phyloP scores from a whole-genome alignment of 1,140 invertebrate species.

The Drosophila sproati region DNA sequence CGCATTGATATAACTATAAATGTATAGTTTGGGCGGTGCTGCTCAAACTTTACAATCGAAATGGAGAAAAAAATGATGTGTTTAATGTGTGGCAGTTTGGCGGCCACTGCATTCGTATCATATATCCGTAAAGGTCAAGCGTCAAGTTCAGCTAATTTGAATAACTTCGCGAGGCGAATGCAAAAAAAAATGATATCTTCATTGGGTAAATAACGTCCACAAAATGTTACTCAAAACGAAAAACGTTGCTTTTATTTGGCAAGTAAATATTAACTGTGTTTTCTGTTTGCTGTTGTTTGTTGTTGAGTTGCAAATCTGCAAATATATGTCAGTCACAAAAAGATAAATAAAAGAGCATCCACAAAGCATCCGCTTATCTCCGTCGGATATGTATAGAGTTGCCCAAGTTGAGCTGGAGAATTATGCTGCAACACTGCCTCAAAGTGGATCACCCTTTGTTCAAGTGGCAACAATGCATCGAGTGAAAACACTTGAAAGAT shows the following conservation, averaged over 20 bases:
- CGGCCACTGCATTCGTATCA: slow-evolving; percentile 1
- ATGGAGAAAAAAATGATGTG: neutral
- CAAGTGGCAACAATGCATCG: neutral
- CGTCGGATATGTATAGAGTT: neutral
- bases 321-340: neutral
- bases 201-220: neutral
- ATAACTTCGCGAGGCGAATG: neutral
- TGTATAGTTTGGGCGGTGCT: neutral
- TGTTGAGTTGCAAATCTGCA: neutral
- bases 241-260: neutral
- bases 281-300: neutral
- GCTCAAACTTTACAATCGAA: neutral
- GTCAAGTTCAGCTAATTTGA: neutral
- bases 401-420: neutral
- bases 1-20: neutral
- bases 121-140: slow-evolving; percentile 9
- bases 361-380: slow-evolving; percentile 2
- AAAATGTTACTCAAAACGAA: neutral
- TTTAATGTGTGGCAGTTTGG: slow-evolving; percentile 12
- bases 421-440: neutral
- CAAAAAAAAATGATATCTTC: slow-evolving; percentile 2
- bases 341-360: neutral
- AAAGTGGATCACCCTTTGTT: neutral
- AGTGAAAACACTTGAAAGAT: neutral
- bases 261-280: slow-evolving; percentile 2